Base-by-base conservation (phyloP, 2,888 invertebrate species). In the Polymixis lichenea region DNA sequence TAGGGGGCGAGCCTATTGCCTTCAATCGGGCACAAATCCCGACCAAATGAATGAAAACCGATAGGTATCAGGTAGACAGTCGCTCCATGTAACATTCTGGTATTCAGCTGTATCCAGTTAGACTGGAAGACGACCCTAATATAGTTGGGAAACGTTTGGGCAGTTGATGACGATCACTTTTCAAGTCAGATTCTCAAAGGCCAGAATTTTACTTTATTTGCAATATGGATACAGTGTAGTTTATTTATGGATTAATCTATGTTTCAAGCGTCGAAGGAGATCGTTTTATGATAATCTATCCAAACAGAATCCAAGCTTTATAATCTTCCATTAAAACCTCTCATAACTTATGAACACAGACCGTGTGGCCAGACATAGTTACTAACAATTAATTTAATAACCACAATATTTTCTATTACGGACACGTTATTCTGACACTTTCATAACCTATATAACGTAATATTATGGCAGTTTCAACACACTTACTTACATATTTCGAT, bases 381-480 rank as follows among this genome's bases (percentile, higher is more conserved):
- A 83, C 82, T 58, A 74, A 83, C 66, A 83, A 82, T 83, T 82
- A 83, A 83, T 78, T 84, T 86, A 85, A 89, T 89, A 88, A 85
- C 84, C 80, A 84, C 84, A 79, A 76, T 83, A 86, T 87, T 86
- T 88, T 88, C 87, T 89, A 90, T 91, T 89, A 89, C 86, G 86
- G 82, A 87, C 77, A 82, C 84, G 87, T 87, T 87, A 86, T 86
- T 89, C 89, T 89, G 88, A 90, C 90, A 90, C 89, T 89, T 91
- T 90, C 89, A 87, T 89, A 89, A 89, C 76, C 84, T 72, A 85
- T 84, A 87, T 86, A 85, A 77, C 77, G 83, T 87, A 82, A 87
- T 86, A 86, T 88, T 86, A 87, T 83, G 84, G 76, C 78, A 80
- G 87, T 90, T 90, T 87, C 89, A 84, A 89, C 85, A 87, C 82